Evolutionary conservation across 2,888 invertebrate species (phyloP), one percentile per base, ranked within the genome.

Genomic region (Parapristionchus giblindavisi): DNA sequence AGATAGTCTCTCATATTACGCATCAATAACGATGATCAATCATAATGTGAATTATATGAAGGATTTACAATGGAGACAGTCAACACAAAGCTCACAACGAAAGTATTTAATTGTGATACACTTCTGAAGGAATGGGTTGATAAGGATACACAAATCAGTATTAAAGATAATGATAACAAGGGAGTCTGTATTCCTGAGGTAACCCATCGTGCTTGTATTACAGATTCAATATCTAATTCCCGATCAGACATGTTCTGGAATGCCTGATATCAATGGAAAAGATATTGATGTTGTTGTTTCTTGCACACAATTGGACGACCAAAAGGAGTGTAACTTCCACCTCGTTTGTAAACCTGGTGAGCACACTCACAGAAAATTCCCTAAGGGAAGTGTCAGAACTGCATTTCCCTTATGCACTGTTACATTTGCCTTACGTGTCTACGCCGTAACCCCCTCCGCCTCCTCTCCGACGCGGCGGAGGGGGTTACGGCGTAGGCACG

Each of bases 241-340:
- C 11, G 43, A 43, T 43, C 43, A 43, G 11, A 14, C 43, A 43
- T 14, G 8, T n/a, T n/a, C n/a, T n/a, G n/a, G n/a, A n/a, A n/a
- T n/a, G n/a, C n/a, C n/a, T n/a, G n/a, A n/a, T n/a, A n/a, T n/a
- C n/a, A n/a, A n/a, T n/a, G n/a, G n/a, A n/a, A n/a, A n/a, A n/a
- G n/a, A 58, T 34, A 36, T 32, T 34, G 58, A 58, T 58, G 58
- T 58, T 14, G 34, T 58, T 32, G 34, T 58, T 5, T 58, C 58
- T 32, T 58, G 58, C 58, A 29, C 14, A n/a, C n/a, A n/a, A n/a
- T n/a, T n/a, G 11, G 32, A 34, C 5, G 58, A 43, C 17, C 43
- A 14, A 43, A 43, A 58, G 36, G 58, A 58, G 21, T 58, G 58
- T 36, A 58, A 58, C 5, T 32, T 36, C 2, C 32, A 58, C 27